phyloP scores from a whole-genome alignment of 64 coral and sea anemone genomes.

The Porites lutea region DNA sequence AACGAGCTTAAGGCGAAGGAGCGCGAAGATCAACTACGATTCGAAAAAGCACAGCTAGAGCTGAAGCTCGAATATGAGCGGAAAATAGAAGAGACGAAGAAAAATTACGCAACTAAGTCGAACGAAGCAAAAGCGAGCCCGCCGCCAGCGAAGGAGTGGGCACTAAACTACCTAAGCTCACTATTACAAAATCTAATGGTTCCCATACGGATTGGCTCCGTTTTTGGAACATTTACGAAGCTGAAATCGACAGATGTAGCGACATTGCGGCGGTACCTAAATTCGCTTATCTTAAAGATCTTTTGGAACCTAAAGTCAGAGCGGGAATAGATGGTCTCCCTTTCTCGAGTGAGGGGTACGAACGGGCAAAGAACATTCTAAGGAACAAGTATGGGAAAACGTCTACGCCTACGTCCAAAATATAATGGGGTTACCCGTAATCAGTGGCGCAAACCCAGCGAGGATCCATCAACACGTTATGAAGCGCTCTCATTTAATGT shows the following conservation, averaged over 20 bases:
- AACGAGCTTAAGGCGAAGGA: no score
- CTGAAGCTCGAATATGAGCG: no score
- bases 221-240: constrained; percentile 46
- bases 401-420: constrained; percentile 44
- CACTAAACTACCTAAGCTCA: no score
- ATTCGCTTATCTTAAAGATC: constrained; percentile 60
- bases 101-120: no score
- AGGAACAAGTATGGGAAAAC: constrained; percentile 56
- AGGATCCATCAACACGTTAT: constrained; percentile 27
- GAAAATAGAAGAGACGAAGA: no score
- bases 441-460: background rate
- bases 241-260: constrained; percentile 52
- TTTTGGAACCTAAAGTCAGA: constrained; percentile 32
- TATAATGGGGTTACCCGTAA: constrained; percentile 18
- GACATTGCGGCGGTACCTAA: constrained; percentile 47
- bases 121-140: no score
- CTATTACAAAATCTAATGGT: no score
- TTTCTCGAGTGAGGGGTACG: constrained; percentile 47
- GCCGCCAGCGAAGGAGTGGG: no score
- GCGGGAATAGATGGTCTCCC: constrained; percentile 44
- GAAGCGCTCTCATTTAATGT: background rate
- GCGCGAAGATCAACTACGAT: no score
- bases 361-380: constrained; percentile 31
- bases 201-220: background rate
- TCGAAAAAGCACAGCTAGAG: no score